Evolutionary conservation across 2,113 vertebrate species (phyloP), one percentile per base, ranked within the genome.

Genomic region (Muscicapa adusta): DNA sequence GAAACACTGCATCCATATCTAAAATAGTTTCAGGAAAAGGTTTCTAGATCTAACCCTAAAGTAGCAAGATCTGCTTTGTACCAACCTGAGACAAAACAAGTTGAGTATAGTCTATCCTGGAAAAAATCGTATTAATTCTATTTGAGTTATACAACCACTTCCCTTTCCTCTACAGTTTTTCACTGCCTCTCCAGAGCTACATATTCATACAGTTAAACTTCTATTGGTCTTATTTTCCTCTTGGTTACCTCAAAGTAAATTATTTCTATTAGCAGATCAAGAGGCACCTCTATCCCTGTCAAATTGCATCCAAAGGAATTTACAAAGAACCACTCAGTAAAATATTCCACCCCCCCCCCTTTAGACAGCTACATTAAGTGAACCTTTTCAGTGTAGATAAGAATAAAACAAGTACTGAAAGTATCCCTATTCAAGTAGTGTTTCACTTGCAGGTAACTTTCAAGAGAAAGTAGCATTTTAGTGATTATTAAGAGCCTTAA

Each of bases 341-440:
- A 60, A 24, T 53, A 40, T 53, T 67, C 34, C 5, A 2, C 8
- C 6, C 1, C 2, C 8, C 6, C 1, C 2, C 10, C 34, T 60
- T 84, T 56, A 81, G 86, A 53, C 7, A 84, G 10, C 9, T 77
- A 33, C 33, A 68, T 53, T 56, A 45, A 28, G 3, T 63, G 43
- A 90, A 61, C 1, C 26, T 72, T 87, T 67, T 47, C 60, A 77
- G 6, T 20, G 10, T 19, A 61, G 10, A n/a, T 43, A 68, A 72
- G 17, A 87, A 38, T 65, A 53, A 90, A 85, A 4, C 12, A 19
- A 42, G 47, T 33, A 58, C 76, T 79, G 10, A 45, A 67, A 65
- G 6, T 29, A 60, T 53, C 4, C 10, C 12, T 75, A 19, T 57
- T 61, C n/a, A 48, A 61, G 14, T 4, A 58, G 20, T 18, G 8